A percentile compares a stretch with the other conserved stretches of the same genome.
Conservation (phyloP, 2,888 invertebrate genomes). For the Mantis religiosa region DNA sequence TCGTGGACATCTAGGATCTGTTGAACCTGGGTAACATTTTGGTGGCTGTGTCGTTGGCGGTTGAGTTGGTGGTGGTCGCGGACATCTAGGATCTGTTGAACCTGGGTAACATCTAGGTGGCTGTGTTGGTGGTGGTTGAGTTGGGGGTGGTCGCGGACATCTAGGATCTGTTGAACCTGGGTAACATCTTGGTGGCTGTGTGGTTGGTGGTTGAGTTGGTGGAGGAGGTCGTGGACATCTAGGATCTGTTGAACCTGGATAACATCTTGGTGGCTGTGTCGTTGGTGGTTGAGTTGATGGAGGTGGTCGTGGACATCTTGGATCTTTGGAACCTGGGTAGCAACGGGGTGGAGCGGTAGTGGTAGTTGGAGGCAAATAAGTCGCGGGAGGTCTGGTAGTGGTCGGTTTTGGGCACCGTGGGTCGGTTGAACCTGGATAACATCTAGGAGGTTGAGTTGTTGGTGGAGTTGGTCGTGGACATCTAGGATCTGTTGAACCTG, state of each 20-base stretch:
- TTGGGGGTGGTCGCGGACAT: not conserved
- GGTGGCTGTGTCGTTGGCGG: slow-evolving; percentile 32
- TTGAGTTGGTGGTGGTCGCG: slow-evolving; percentile 31
- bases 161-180: not conserved
- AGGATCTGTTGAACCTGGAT: slow-evolving; percentile 32
- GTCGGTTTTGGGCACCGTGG: slow-evolving; percentile 37
- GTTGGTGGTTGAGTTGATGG: slow-evolving; percentile 27
- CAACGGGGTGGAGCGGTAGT: slow-evolving; percentile 36
- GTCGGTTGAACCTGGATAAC: slow-evolving; percentile 40
- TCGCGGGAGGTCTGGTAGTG: not conserved
- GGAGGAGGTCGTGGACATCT: slow-evolving; percentile 25
- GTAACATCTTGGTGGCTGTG: slow-evolving; percentile 8
- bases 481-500: slow-evolving; percentile 40
- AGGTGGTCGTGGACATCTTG: slow-evolving; percentile 33
- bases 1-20: slow-evolving; percentile 44
- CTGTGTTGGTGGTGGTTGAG: slow-evolving; percentile 29
- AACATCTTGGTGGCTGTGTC: slow-evolving; percentile 23
- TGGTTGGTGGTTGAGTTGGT: slow-evolving; percentile 15
- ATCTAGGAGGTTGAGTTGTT: slow-evolving; percentile 25
- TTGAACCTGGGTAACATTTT: slow-evolving; percentile 41
- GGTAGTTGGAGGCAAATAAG: slow-evolving; percentile 29
- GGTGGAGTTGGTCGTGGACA: slow-evolving; percentile 36
- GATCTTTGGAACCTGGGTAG: slow-evolving; percentile 25
- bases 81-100: slow-evolving; percentile 34
- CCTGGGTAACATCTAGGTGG: slow-evolving; percentile 23